Percentiles rank a stretch among this genome's conserved stretches.
Evolutionary conservation across 2,888 invertebrate genomes (phyloP).

Genomic region (Acanthosepion lycidas): DNA sequence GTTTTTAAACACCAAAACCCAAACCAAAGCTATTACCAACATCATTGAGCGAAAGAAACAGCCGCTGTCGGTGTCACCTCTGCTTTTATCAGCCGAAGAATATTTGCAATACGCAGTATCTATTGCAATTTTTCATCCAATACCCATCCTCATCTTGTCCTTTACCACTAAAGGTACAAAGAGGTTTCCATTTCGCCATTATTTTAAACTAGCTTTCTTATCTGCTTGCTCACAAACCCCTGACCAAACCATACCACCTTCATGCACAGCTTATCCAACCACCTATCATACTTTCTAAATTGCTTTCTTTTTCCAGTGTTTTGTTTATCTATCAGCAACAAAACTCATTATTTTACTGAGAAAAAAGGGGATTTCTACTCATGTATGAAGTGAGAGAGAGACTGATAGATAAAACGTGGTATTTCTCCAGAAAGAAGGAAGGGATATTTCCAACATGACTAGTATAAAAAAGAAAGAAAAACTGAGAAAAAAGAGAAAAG

Average conservation of each 20-base stretch:
- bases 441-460: not conserved
- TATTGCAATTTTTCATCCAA: not conserved
- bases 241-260: not conserved
- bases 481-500: too few species aligned
- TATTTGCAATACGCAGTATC: not conserved
- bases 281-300: not conserved
- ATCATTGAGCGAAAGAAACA: not conserved
- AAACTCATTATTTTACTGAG: not conserved
- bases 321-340: not conserved
- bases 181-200: conserved; percentile 33
- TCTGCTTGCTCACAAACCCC: not conserved
- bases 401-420: not conserved
- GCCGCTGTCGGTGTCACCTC: not conserved
- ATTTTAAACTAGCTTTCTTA: not conserved
- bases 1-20: too few species aligned
- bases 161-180: not conserved
- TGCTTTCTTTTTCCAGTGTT: not conserved
- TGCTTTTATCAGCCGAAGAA: not conserved
- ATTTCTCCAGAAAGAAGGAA: not conserved
- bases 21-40: not conserved
- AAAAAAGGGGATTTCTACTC: not conserved
- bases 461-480: too few species aligned
- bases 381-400: not conserved
- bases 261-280: not conserved
- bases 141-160: not conserved